Percentiles rank a stretch among this genome's conserved stretches.
phyloP scores from a whole-genome alignment of 2,113 vertebrate genomes.

The Ptyas mucosa region DNA sequence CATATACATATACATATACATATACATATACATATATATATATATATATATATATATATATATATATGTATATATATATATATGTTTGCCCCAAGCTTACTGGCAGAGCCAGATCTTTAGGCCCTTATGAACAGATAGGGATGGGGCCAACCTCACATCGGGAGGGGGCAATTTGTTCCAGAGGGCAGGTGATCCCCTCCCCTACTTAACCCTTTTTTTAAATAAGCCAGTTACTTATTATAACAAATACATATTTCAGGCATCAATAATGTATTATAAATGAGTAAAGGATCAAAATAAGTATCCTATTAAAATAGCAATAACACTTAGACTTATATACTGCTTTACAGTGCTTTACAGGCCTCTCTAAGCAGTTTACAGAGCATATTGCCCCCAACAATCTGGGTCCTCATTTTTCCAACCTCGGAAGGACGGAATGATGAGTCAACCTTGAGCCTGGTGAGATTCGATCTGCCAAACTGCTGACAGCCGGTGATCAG shows the following conservation, averaged over 20 bases:
- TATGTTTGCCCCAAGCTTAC: background rate
- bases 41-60: background rate
- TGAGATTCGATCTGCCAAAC: too few relatives aligned
- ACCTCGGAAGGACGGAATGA: too few relatives aligned
- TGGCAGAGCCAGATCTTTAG: background rate
- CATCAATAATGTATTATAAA: constrained; percentile 28
- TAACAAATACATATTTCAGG: background rate
- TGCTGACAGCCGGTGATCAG: too few relatives aligned
- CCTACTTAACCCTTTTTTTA: background rate
- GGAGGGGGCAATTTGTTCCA: background rate
- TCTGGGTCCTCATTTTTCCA: too few relatives aligned
- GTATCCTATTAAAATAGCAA: background rate
- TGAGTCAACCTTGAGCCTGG: too few relatives aligned
- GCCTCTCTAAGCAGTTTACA: too few relatives aligned
- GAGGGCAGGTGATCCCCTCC: background rate
- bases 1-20: background rate
- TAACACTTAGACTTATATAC: too few relatives aligned
- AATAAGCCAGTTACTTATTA: background rate
- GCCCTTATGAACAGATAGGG: background rate
- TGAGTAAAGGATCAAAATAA: constrained; percentile 31
- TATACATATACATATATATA: background rate
- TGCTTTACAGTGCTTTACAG: too few relatives aligned
- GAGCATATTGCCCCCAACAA: too few relatives aligned
- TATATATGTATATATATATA: background rate
- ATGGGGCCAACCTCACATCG: background rate